phyloP scores from a whole-genome alignment of 2,113 vertebrate genomes.

The Cottus gobio region DNA sequence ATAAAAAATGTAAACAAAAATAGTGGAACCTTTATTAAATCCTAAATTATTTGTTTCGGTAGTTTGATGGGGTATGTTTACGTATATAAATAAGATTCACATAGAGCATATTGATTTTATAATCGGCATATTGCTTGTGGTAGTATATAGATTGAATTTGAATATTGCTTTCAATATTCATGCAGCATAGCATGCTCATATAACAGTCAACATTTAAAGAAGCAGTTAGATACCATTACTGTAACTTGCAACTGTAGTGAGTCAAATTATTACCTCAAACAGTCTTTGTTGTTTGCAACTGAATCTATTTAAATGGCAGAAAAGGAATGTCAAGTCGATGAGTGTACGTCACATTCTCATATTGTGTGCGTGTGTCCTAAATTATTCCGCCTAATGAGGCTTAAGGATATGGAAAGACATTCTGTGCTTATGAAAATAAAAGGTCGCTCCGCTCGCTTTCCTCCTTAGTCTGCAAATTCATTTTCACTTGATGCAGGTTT shows the following conservation, averaged over 20 bases:
- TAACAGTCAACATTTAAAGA: constrained; percentile 41
- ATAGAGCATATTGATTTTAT: constrained; percentile 33
- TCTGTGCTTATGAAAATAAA: constrained; percentile 55
- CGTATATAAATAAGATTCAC: constrained; percentile 3
- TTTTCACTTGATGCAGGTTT: constrained; percentile 31
- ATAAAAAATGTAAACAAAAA: constrained; percentile 12
- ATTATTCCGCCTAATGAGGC: constrained; percentile 31
- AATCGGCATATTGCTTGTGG: constrained; percentile 37
- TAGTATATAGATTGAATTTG: constrained; percentile 27
- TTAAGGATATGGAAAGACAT: constrained; percentile 23
- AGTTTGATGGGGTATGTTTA: background rate
- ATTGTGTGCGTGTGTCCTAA: constrained; percentile 32
- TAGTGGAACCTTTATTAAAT: background rate
- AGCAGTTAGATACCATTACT: constrained; percentile 4
- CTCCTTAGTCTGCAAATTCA: constrained; percentile 19
- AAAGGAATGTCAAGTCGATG: constrained; percentile 15
- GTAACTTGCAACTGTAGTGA: background rate
- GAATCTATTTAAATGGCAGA: background rate
- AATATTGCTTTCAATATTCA: constrained; percentile 55
- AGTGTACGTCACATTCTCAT: constrained; percentile 38
- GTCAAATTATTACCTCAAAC: constrained; percentile 9
- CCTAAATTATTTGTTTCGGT: background rate
- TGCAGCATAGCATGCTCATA: constrained; percentile 67
- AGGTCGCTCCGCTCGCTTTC: constrained; percentile 51
- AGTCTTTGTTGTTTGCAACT: background rate